Percentiles rank a stretch among this genome's conserved stretches.
Conservation (phyloP, 2,797 vertebrate species). For the Philypnodon macrostomus region DNA sequence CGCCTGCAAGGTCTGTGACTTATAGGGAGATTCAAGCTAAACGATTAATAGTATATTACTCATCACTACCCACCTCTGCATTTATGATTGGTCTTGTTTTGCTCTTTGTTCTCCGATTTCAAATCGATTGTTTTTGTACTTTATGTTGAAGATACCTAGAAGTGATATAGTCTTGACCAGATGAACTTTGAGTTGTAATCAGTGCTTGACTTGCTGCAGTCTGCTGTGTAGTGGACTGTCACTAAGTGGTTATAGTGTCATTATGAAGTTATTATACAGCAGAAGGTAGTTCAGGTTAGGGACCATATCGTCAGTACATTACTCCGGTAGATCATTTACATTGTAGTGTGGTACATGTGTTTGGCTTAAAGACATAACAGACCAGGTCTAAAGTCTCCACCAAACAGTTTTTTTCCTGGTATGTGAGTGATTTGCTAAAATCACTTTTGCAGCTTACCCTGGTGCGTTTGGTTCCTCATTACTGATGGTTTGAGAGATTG, state of each 20-base stretch:
- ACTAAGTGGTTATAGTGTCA: conserved; percentile 11
- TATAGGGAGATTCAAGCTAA: too few relatives aligned
- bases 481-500: too few relatives aligned
- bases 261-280: conserved; percentile 22
- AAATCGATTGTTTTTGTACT: too few relatives aligned
- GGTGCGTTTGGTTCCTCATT: too few relatives aligned
- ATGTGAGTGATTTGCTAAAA: too few relatives aligned
- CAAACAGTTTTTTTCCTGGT: too few relatives aligned
- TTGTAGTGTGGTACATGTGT: conserved; percentile 2
- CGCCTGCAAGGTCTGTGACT: conserved; percentile 35
- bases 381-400: too few relatives aligned
- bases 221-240: conserved; percentile 1
- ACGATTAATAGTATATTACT: too few relatives aligned
- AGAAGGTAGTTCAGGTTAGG: conserved; percentile 10
- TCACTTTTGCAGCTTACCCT: too few relatives aligned
- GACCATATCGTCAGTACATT: conserved; percentile 5
- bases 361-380: not conserved
- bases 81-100: too few relatives aligned
- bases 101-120: too few relatives aligned
- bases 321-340: conserved; percentile 37
- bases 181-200: not conserved
- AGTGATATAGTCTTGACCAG: not conserved
- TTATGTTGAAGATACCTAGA: conserved; percentile 8
- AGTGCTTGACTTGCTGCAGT: not conserved
- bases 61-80: too few relatives aligned